Conservation (phyloP, 1,140 invertebrate genomes). For the Drosophila murphyi region DNA sequence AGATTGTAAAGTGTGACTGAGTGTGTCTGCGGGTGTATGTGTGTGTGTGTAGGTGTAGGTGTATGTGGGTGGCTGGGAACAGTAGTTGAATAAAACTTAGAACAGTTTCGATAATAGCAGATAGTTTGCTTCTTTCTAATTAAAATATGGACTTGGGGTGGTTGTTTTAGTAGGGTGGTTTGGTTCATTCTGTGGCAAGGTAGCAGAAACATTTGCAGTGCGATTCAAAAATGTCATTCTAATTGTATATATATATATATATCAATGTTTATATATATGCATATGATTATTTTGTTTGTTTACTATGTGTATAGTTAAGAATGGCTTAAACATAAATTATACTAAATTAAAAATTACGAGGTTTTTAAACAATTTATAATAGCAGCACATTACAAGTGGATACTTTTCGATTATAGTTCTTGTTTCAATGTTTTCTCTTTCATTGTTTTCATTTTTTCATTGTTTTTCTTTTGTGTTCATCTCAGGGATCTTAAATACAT, state of each 20-base stretch:
- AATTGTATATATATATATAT: slow-evolving; percentile 25
- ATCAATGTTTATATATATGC: slow-evolving; percentile 26
- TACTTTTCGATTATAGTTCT: slow-evolving; percentile 29
- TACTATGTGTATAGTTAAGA: slow-evolving; percentile 64
- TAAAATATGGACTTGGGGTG: slow-evolving; percentile 9
- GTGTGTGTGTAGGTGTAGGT: slow-evolving; percentile 25
- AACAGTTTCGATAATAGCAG: slow-evolving; percentile 70
- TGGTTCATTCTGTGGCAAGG: slow-evolving; percentile 63
- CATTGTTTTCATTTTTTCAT: not conserved
- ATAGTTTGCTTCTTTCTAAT: slow-evolving; percentile 27
- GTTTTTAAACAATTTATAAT: slow-evolving; percentile 53
- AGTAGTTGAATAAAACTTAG: slow-evolving; percentile 73
- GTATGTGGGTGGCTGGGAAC: slow-evolving; percentile 31
- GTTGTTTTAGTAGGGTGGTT: not conserved
- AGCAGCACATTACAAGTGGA: slow-evolving; percentile 25
- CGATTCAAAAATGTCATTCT: slow-evolving; percentile 61
- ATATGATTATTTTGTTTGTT: slow-evolving; percentile 44
- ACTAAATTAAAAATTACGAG: slow-evolving; percentile 77
- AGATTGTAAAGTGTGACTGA: slow-evolving; percentile 38
- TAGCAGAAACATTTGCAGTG: slow-evolving; percentile 72
- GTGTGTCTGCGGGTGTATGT: slow-evolving; percentile 10
- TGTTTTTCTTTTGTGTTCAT: slow-evolving; percentile 1
- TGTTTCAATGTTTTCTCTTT: slow-evolving; percentile 3
- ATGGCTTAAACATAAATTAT: slow-evolving; percentile 62
- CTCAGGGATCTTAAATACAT: slow-evolving; percentile 32